Base-by-base conservation (phyloP, 2,113 vertebrate species). In the Tinamus guttatus region DNA sequence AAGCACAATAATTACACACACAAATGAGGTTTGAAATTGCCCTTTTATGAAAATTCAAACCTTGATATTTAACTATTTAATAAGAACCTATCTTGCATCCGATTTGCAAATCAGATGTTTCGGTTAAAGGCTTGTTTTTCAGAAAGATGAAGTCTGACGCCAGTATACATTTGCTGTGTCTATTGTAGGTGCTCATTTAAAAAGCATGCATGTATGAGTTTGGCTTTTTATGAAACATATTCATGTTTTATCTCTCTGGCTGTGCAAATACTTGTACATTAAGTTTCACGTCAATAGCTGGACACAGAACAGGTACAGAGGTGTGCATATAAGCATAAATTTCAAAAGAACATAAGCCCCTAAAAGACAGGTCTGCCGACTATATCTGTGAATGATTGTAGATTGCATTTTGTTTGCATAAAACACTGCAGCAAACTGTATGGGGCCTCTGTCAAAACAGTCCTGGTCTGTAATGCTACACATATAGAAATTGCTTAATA, bases 11-110 rank as follows among this genome's bases (percentile, higher is more conserved):
- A 96, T 96, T 97, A 97, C 94, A 92, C 92, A 94, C 94, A 81
- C 83, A 96, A 86, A 96, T 73, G 95, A 96, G 93, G 88, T 89
- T 16, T 16, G 95, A 97, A 97, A 96, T 96, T 97, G 93, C 88
- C 96, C 92, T 96, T 96, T 96, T 79, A 88, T 86, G 93, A 94
- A 94, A 95, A 96, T 86, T 62, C 94, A 89, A 93, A 86, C 93
- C 85, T 96, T 95, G 94, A 87, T 96, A 96, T 95, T 95, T 96
- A 94, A 94, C 87, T 59, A 20, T 87, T 95, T 94, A 94, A 81
- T 89, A 92, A 90, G 86, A 89, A 80, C 52, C 49, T 69, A 83
- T 76, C 85, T 79, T 4, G 77, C 80, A 81, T 88, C 62, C 87
- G 67, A 84, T 94, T 96, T 90, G 81, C 77, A 94, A 95, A 89